A percentile compares a stretch with the other conserved stretches of the same genome.
Conservation (phyloP, 1,140 invertebrate species). For the Aphis gossypii region DNA sequence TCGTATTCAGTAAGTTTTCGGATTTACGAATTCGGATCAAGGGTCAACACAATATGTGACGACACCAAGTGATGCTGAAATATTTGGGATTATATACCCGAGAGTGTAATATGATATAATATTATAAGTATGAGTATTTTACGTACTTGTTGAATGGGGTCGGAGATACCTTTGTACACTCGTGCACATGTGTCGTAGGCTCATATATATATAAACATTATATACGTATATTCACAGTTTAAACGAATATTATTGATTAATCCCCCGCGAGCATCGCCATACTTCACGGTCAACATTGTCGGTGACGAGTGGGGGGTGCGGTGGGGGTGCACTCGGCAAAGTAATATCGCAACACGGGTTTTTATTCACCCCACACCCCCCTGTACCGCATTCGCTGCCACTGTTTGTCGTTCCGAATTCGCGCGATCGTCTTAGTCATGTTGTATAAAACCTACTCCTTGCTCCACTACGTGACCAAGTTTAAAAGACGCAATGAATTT, state of each 20-base stretch:
- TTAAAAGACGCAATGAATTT: conserved; percentile 29
- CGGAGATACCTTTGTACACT: too few species aligned
- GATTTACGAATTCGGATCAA: too few species aligned
- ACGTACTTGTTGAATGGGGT: background rate
- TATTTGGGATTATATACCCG: background rate
- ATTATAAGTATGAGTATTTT: background rate
- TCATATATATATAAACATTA: background rate
- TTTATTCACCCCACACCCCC: background rate
- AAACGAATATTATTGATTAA: conserved; percentile 46
- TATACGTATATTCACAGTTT: background rate
- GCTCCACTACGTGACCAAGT: background rate
- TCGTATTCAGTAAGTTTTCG: too few species aligned
- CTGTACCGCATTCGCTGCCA: background rate
- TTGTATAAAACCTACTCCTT: background rate
- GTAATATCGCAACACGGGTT: conserved; percentile 20
- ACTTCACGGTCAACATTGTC: background rate
- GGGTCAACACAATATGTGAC: too few species aligned
- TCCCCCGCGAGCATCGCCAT: background rate
- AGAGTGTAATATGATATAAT: background rate
- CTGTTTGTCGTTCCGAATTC: background rate
- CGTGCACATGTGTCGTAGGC: background rate
- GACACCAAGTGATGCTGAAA: too few species aligned
- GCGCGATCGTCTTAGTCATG: background rate
- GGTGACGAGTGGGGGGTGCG: background rate
- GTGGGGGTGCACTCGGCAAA: background rate